Conservation (phyloP, 1,140 invertebrate genomes). For the Helicoverpa zea region DNA sequence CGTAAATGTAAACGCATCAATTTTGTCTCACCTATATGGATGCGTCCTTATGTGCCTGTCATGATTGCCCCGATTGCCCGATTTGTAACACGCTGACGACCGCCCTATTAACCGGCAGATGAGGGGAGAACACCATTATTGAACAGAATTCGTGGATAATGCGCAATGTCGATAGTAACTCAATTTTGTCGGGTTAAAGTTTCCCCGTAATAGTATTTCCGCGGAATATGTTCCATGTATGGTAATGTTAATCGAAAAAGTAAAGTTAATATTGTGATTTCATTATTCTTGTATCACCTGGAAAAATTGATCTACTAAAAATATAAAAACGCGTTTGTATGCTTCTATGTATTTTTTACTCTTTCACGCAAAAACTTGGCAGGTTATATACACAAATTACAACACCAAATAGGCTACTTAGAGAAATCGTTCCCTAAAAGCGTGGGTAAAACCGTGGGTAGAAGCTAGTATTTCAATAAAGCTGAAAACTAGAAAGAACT, state of each 20-base stretch:
- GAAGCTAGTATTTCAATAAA: no score
- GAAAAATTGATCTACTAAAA: no score
- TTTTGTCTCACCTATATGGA: neutral
- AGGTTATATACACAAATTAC: no score
- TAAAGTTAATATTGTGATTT: neutral
- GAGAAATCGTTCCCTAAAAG: no score
- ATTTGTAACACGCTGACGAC: slow-evolving; percentile 40
- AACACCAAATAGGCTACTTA: no score
- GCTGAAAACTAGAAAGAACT: no score
- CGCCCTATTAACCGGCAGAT: slow-evolving; percentile 9
- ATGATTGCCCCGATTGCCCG: slow-evolving; percentile 28
- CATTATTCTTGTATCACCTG: no score
- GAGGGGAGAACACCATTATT: slow-evolving; percentile 15
- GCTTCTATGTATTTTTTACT: no score
- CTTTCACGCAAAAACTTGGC: no score
- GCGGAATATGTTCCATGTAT: neutral
- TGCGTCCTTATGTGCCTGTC: neutral
- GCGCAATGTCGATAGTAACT: neutral
- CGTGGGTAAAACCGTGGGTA: no score
- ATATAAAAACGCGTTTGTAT: no score
- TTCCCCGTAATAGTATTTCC: neutral
- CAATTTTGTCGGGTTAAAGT: slow-evolving; percentile 11
- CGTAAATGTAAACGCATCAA: neutral
- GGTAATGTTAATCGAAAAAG: neutral
- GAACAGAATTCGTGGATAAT: slow-evolving; percentile 6